Conservation (phyloP, 2,888 invertebrate genomes). For the Drosophila vallismaia region DNA sequence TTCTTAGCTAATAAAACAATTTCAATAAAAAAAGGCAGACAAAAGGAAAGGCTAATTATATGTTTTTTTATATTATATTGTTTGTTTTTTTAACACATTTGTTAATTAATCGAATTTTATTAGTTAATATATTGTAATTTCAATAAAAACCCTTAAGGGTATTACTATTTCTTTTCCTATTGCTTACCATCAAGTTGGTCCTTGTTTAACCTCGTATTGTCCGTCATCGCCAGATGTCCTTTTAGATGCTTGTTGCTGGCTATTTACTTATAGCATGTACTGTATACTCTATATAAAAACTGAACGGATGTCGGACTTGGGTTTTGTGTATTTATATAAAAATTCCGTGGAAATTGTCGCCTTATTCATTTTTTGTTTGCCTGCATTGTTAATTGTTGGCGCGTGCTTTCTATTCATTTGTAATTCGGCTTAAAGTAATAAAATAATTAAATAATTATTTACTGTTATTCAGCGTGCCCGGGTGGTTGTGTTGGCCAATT, state of each 20-base stretch:
- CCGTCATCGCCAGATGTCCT: constrained; percentile 49
- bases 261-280: constrained; percentile 1
- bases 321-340: constrained; percentile 16
- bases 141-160: too few species aligned
- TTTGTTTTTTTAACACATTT: too few species aligned
- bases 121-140: too few species aligned
- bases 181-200: background rate
- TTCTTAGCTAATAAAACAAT: too few species aligned
- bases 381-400: constrained; percentile 65
- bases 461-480: constrained; percentile 33
- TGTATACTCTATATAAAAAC: constrained; percentile 10
- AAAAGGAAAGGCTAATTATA: too few species aligned
- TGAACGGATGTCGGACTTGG: constrained; percentile 27
- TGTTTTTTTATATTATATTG: too few species aligned
- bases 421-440: constrained; percentile 72
- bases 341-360: constrained; percentile 41
- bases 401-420: constrained; percentile 73
- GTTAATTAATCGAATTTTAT: too few species aligned
- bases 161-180: background rate
- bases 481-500: constrained; percentile 20
- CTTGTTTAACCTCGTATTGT: background rate
- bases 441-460: constrained; percentile 78
- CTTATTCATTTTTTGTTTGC: constrained; percentile 44
- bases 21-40: too few species aligned
- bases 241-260: constrained; percentile 15